Evolutionary conservation across 1,140 invertebrate genomes (phyloP), one percentile per base, ranked within the genome.

Genomic region (Anastrepha ludens): DNA sequence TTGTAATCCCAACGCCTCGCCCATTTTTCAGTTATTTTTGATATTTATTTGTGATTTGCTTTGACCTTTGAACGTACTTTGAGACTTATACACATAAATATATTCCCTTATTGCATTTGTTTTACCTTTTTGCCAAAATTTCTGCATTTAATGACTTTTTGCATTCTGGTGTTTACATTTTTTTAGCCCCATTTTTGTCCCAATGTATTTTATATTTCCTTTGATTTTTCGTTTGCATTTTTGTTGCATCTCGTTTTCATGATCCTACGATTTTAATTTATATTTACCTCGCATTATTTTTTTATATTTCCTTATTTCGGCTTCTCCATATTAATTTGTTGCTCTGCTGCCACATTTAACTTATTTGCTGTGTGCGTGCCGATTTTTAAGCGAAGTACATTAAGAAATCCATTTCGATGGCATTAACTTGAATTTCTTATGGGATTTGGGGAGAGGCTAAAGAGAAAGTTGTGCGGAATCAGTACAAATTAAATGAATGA

Each of bases 381-480:
- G 67, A 74, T 39, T 74, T 74, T 74, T 74, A 41, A 41, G 67
- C 67, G 41, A 13, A 74, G 17, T 47, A 39, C 41, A 74, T 74
- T 74, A 74, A 74, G 39, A 74, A 74, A 74, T 74, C 41, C 39
- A 74, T 74, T 74, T 74, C 67, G 44, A 74, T 44, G 67, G 67
- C 41, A 74, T 74, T 74, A 74, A 74, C 67, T 74, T 41, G 67
- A 47, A 47, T 44, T 44, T 74, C 67, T 13, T 74, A 44, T 41
- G 67, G 67, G 67, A 74, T 74, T 74, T 74, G 15, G 17, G 41
- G 67, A 74, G 13, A 13, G 67, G 3, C 65, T 29, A 29, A 55
- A 55, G 13, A 44, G 39, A 74, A 74, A 74, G 67, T 41, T 47
- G 60, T 17, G 5, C 44, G 67, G 11, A 41, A 5, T 74, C 41